Percentiles rank a stretch among this genome's conserved stretches.
phyloP scores from a whole-genome alignment of 2,113 vertebrate genomes.

The Anolis carolinensis region DNA sequence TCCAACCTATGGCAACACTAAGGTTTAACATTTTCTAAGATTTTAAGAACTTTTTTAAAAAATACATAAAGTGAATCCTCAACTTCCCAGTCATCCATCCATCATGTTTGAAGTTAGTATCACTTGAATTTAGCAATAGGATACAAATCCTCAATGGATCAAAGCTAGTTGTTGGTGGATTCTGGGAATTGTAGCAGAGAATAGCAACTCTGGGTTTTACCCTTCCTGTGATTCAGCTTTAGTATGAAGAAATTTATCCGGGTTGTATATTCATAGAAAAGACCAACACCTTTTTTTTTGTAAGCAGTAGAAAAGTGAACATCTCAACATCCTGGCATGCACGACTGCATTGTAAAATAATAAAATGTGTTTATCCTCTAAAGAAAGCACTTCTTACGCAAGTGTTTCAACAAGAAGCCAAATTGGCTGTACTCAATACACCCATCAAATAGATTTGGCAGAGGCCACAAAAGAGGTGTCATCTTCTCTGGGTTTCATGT shows the following conservation, averaged over 20 bases:
- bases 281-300: not conserved
- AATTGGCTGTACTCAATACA: conserved; percentile 59
- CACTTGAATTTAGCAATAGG: no score
- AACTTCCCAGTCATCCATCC: no score
- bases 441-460: conserved; percentile 63
- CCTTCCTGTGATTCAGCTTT: not conserved
- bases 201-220: not conserved
- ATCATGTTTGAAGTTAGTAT: no score
- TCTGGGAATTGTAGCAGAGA: no score
- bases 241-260: not conserved
- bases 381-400: conserved; percentile 55
- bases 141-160: no score
- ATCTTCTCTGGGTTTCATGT: conserved; percentile 44
- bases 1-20: no score
- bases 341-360: conserved; percentile 34
- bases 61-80: no score
- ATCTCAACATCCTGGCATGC: not conserved
- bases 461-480: conserved; percentile 57
- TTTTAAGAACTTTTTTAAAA: no score
- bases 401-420: conserved; percentile 57
- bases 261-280: not conserved
- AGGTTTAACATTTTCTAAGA: no score
- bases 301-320: not conserved
- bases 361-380: conserved; percentile 61
- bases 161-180: no score